phyloP scores from a whole-genome alignment of 1,140 invertebrate genomes.

The Drosophila melanica region DNA sequence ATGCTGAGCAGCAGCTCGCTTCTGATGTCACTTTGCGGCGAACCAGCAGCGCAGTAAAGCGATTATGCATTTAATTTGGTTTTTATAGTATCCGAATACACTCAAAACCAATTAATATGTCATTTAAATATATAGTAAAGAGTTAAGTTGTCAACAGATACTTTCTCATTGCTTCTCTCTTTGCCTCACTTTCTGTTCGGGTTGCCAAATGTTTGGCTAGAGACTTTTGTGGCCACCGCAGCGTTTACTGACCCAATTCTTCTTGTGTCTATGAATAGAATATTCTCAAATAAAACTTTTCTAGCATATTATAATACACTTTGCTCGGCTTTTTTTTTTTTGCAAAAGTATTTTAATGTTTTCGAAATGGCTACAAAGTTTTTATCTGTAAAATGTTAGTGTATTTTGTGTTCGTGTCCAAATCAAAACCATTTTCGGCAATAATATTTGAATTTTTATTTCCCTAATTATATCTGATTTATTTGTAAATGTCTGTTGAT shows the following conservation, averaged over 20 bases:
- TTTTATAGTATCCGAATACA: conserved; percentile 34
- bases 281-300: conserved; percentile 42
- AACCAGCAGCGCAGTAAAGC: conserved; percentile 31
- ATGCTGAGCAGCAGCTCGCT: too few relatives aligned
- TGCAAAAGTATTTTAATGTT: too few relatives aligned
- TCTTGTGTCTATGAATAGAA: conserved; percentile 63
- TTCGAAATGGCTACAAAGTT: background rate
- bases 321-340: conserved; percentile 1
- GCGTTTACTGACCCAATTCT: conserved; percentile 73
- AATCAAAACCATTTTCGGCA: conserved; percentile 12
- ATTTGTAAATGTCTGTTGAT: conserved; percentile 52
- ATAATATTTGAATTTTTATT: conserved; percentile 20
- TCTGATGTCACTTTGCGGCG: conserved; percentile 59
- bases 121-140: conserved; percentile 53
- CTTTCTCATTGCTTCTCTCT: background rate
- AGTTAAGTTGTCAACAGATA: background rate
- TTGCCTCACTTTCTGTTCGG: conserved; percentile 1
- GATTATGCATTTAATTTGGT: conserved; percentile 66
- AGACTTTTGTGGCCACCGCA: conserved; percentile 11
- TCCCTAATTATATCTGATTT: conserved; percentile 62
- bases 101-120: conserved; percentile 69
- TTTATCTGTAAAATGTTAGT: background rate
- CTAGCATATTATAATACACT: conserved; percentile 19
- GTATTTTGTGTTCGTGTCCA: background rate
- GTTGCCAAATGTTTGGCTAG: conserved; percentile 63